phyloP scores from a whole-genome alignment of 2,888 invertebrate species.

The Octonoba sinensis region DNA sequence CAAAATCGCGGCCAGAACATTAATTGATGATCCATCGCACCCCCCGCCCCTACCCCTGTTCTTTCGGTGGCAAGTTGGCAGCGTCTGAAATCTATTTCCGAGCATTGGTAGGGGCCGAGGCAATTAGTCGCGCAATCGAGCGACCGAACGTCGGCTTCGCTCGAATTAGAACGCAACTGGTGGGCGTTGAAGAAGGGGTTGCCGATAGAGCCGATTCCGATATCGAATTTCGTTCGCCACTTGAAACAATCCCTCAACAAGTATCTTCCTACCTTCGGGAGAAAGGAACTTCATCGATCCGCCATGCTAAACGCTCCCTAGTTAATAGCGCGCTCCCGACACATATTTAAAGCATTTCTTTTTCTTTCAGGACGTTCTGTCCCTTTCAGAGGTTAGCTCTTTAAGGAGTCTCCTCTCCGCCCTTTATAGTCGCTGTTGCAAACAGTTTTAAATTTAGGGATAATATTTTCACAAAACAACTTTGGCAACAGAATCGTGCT shows the following conservation, averaged over 20 bases:
- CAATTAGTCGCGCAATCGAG: slow-evolving; percentile 57
- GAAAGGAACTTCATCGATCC: no score
- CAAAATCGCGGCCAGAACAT: background rate
- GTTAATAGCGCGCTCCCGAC: no score
- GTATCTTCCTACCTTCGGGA: no score
- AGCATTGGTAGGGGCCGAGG: slow-evolving; percentile 16
- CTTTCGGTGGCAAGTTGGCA: slow-evolving; percentile 34
- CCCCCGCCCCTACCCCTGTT: background rate
- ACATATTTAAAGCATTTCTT: no score
- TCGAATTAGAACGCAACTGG: slow-evolving; percentile 19
- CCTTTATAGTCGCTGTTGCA: no score
- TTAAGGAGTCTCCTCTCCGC: no score
- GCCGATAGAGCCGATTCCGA: slow-evolving; percentile 17
- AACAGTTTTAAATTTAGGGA: no score
- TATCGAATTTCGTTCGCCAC: slow-evolving; percentile 41
- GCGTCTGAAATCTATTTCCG: slow-evolving; percentile 43
- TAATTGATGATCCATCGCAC: slow-evolving; percentile 13
- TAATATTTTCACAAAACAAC: no score
- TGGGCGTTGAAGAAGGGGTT: slow-evolving; percentile 17
- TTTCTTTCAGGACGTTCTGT: no score
- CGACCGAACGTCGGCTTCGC: slow-evolving; percentile 6
- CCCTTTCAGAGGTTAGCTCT: no score
- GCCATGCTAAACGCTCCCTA: no score
- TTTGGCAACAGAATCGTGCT: no score
- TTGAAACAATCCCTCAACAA: background rate